A percentile compares a stretch with the other conserved stretches of the same genome.
phyloP scores from a whole-genome alignment of 2,113 vertebrate genomes.

The Apistogramma diplotaenia region DNA sequence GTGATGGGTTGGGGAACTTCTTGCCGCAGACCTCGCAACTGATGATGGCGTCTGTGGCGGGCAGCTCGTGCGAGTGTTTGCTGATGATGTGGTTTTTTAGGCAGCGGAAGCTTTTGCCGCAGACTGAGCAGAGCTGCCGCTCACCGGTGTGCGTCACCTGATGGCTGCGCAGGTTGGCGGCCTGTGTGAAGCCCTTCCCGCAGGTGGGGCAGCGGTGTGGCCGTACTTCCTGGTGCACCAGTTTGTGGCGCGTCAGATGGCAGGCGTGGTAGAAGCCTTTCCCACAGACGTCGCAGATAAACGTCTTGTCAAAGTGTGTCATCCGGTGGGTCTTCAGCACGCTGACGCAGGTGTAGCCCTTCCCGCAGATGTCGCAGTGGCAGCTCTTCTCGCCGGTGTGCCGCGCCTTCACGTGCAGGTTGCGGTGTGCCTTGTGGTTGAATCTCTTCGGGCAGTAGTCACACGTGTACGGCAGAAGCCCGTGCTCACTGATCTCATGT shows the following conservation, averaged over 20 bases:
- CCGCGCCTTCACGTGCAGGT: constrained; percentile 45
- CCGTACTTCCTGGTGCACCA: constrained; percentile 59
- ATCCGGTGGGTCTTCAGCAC: constrained; percentile 43
- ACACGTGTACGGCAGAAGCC: constrained; percentile 57
- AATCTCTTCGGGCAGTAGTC: constrained; percentile 53
- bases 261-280: constrained; percentile 68
- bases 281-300: constrained; percentile 54
- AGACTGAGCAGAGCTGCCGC: constrained; percentile 67
- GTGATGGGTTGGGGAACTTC: constrained; percentile 67
- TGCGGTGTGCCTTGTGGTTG: constrained; percentile 53
- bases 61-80: constrained; percentile 61
- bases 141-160: constrained; percentile 57
- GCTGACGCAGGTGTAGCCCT: constrained; percentile 42
- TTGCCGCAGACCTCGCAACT: constrained; percentile 64
- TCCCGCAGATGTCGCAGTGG: constrained; percentile 60
- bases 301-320: constrained; percentile 55
- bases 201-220: constrained; percentile 62
- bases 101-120: constrained; percentile 61
- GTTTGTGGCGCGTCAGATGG: constrained; percentile 68
- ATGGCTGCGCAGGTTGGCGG: constrained; percentile 67
- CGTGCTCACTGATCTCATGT: constrained; percentile 29
- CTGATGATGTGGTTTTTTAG: constrained; percentile 71
- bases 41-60: constrained; percentile 1
- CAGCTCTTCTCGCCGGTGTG: constrained; percentile 51
- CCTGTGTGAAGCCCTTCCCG: constrained; percentile 66